Evolutionary conservation across 2,797 vertebrate species (phyloP).

Genomic region (Cynopterus sphinx): DNA sequence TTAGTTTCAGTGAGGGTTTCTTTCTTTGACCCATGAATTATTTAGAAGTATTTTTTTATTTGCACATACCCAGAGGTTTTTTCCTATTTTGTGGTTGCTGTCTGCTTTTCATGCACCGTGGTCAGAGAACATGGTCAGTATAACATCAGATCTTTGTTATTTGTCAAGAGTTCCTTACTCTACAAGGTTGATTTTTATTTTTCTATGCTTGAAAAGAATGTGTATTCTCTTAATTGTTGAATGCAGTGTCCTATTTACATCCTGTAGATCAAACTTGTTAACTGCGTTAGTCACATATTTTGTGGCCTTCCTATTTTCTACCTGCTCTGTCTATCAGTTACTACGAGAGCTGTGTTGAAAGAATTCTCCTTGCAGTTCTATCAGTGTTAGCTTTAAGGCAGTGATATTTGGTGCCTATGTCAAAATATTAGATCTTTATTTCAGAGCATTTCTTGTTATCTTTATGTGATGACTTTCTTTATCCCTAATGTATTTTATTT

Average conservation of each 20-base stretch:
- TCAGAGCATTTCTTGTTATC: not conserved
- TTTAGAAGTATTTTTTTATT: slow-evolving; percentile 1
- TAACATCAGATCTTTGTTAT: not conserved
- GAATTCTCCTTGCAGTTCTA: not conserved
- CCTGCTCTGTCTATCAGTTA: not conserved
- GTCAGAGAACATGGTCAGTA: not conserved
- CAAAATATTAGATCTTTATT: slow-evolving; percentile 6
- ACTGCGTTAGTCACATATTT: not conserved
- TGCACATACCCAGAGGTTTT: not conserved
- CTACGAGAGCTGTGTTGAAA: not conserved
- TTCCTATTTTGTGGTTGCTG: not conserved
- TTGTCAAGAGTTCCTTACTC: not conserved
- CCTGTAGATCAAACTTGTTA: not conserved
- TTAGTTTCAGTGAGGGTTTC: not conserved
- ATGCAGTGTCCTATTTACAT: not conserved
- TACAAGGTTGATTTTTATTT: not conserved
- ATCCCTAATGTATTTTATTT: not conserved
- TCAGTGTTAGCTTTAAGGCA: not conserved
- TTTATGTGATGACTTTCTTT: not conserved
- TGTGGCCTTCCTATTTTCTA: not conserved
- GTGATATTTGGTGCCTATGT: not conserved
- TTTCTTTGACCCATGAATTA: not conserved
- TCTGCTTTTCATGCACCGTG: not conserved
- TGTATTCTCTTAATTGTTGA: not conserved
- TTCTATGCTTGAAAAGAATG: not conserved